phyloP scores from a whole-genome alignment of 2,888 invertebrate genomes.

The Itoplectis maculator region DNA sequence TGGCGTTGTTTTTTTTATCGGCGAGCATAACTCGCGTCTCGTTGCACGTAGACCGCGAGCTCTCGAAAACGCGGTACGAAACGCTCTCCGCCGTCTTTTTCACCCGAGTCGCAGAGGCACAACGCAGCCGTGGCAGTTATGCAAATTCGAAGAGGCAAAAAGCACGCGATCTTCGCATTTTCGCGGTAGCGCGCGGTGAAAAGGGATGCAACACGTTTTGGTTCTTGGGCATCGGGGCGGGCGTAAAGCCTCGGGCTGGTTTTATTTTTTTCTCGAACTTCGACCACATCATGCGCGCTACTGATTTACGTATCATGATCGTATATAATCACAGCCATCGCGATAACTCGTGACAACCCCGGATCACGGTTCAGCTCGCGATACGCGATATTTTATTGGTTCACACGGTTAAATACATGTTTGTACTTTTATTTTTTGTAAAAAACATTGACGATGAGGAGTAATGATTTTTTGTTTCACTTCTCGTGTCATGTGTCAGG shows the following conservation, averaged over 20 bases:
- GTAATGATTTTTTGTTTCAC: neutral
- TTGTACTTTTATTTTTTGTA: neutral
- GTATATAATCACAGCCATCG: slow-evolving; percentile 2
- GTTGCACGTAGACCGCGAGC: neutral
- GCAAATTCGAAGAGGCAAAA: slow-evolving; percentile 52
- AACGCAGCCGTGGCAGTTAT: slow-evolving; percentile 41
- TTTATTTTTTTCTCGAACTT: slow-evolving; percentile 14
- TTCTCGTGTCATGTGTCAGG: neutral
- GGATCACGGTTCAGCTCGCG: neutral
- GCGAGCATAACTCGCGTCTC: neutral
- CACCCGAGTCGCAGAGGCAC: neutral
- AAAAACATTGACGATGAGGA: neutral
- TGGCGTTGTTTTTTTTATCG: neutral
- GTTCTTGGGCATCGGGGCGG: slow-evolving; percentile 10
- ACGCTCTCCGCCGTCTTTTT: neutral
- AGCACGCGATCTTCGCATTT: slow-evolving; percentile 49
- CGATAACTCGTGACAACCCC: neutral
- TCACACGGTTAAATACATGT: neutral
- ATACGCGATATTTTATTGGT: neutral
- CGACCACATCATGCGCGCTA: neutral
- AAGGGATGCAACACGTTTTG: slow-evolving; percentile 12
- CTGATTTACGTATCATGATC: slow-evolving; percentile 20
- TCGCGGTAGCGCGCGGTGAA: slow-evolving; percentile 7
- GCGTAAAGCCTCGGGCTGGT: slow-evolving; percentile 3
- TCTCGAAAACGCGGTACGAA: neutral